Base-by-base conservation (phyloP, 2,113 vertebrate genomes). In the Meriones unguiculatus region DNA sequence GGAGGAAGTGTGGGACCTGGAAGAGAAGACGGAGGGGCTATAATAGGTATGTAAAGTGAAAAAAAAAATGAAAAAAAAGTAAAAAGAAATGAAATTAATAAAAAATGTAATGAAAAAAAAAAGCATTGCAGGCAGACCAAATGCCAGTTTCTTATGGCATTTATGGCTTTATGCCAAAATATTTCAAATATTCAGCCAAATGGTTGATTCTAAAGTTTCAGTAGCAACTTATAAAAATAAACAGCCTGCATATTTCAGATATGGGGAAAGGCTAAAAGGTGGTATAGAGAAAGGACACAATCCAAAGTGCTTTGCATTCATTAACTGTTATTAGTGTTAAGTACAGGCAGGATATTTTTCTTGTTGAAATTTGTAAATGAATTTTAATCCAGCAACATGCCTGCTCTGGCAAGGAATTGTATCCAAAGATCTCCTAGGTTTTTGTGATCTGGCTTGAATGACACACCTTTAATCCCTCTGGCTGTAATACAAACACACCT, bases 111-210 rank as follows among this genome's bases (percentile, higher is more conserved):
- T 46, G 46, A 96, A 90, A 96, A 73, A 95, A 95, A 41, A 97
- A 97, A 96, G 78, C 75, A 95, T 90, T 94, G 38, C 59, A 90
- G 62, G 80, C 96, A 25, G 80, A 96, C 87, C 13, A 76, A 97
- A 64, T 95, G 87, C 97, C 92, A 97, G 30, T 82, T 97, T 97
- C 92, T 96, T 96, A 96, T 82, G 94, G 67, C 54, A 92, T 96
- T 97, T 84, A 9, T 98, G 96, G 80, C 95, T 72, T 93, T 95
- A 90, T 35, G 91, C 94, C 94, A 97, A 95, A 96, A 90, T 91
- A 95, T 93, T 96, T 93, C 38, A 96, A 97, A 81, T 57, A 14
- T 87, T 95, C 52, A 94, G 96, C 84, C 93, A 96, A 91, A 94
- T 76, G 38, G 78, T 95, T 95, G 72, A 95, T 93, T 96, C 67